phyloP scores from a whole-genome alignment of 2,113 vertebrate genomes.

The Odocoileus hemionus region DNA sequence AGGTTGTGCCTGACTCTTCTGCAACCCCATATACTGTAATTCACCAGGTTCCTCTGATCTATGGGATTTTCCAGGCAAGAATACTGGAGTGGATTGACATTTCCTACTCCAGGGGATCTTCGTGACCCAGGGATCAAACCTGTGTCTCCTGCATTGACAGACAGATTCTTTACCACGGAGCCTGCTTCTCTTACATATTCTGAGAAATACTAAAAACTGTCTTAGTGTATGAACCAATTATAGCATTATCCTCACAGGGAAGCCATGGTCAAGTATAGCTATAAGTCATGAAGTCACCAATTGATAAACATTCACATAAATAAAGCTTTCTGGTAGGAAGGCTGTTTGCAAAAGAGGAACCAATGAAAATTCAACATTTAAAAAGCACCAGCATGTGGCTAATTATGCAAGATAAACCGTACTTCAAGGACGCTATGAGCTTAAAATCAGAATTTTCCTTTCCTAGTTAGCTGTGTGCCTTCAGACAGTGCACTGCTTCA shows the following conservation, averaged over 20 bases:
- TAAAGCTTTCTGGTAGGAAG: not conserved
- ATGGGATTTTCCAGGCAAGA: not conserved
- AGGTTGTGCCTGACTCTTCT: not conserved
- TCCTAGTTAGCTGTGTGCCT: not conserved
- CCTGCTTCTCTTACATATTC: not conserved
- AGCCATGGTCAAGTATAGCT: not conserved
- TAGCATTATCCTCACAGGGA: not conserved
- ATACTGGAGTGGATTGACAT: not conserved
- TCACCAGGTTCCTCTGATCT: not conserved
- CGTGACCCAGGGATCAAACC: not conserved
- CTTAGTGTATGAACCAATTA: not conserved
- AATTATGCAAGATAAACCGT: not conserved
- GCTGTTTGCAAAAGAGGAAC: not conserved
- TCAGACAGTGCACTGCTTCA: not conserved
- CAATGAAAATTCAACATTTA: not conserved
- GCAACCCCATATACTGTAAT: not conserved
- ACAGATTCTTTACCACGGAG: not conserved
- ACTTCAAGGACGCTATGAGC: not conserved
- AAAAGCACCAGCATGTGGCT: not conserved
- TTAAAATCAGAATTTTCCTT: not conserved
- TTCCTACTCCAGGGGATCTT: not conserved
- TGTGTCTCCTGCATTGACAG: not conserved
- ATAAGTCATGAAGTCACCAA: no score
- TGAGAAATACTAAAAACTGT: no score
- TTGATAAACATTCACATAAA: not conserved